These are phyloP conservation scores for Limnephilus lunatus DNA, from an alignment of 2,888 invertebrate genomes.

Conservation along the genomic window DNA sequence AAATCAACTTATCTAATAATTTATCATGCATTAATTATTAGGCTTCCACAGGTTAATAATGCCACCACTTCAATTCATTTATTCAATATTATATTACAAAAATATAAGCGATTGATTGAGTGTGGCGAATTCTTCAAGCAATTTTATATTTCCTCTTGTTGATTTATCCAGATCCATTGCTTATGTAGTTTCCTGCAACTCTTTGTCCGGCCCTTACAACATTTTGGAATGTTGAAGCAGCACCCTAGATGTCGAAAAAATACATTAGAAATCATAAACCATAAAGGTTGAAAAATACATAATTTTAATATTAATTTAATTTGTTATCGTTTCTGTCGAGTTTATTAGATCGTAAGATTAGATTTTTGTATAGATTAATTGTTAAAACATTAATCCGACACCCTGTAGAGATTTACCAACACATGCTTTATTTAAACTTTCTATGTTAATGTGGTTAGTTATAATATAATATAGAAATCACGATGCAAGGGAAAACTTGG, in stretches of 20 bases:
- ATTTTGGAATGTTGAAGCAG: constrained; percentile 83
- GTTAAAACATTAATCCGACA: neutral
- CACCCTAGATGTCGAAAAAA: constrained; percentile 72
- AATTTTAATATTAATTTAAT: neutral
- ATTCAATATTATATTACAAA: neutral
- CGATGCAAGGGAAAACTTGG: neutral
- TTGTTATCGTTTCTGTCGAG: neutral
- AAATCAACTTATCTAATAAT: neutral
- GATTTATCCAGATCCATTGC: constrained; percentile 72
- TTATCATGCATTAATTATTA: neutral
- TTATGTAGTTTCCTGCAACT: constrained; percentile 75
- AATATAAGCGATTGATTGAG: neutral
- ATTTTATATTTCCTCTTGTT: constrained; percentile 52
- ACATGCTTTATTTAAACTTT: neutral
- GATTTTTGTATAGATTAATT: neutral
- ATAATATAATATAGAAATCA: neutral
- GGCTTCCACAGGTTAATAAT: neutral
- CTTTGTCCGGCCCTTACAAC: constrained; percentile 79
- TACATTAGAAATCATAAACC: neutral
- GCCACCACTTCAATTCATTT: neutral
- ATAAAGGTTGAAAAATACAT: neutral
- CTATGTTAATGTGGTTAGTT: neutral
- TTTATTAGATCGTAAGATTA: neutral
- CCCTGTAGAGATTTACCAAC: neutral
- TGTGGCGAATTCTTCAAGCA: neutral